Percentiles rank a stretch among this genome's conserved stretches.
Evolutionary conservation across 2,113 vertebrate species (phyloP).

Genomic region (Suncus etruscus): DNA sequence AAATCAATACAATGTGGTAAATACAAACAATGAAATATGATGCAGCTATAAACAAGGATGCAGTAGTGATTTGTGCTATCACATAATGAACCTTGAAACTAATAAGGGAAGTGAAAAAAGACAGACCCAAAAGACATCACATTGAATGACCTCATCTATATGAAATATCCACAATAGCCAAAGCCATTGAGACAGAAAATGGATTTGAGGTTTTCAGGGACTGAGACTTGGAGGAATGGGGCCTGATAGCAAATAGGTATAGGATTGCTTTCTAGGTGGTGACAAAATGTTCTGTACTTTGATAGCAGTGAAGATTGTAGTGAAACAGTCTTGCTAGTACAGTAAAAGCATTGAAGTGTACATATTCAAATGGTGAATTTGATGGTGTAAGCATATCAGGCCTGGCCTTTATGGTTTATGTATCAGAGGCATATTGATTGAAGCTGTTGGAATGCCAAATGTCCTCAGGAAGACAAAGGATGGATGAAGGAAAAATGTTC

Average conservation of each 20-base stretch:
- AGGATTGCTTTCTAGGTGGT: not conserved
- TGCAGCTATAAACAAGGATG: constrained; percentile 26
- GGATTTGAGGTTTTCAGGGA: not conserved
- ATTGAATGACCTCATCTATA: not conserved
- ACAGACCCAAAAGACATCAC: not conserved
- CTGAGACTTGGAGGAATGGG: not conserved
- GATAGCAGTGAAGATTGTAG: not conserved
- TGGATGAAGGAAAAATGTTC: not conserved
- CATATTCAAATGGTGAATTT: not conserved
- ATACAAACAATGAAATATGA: constrained; percentile 15
- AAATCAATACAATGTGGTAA: not conserved
- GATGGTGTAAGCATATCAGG: not conserved
- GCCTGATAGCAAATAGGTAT: not conserved
- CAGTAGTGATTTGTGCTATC: not conserved
- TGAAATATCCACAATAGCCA: not conserved
- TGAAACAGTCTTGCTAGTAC: constrained; percentile 9
- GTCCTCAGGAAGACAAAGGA: constrained; percentile 7
- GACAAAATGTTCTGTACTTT: not conserved
- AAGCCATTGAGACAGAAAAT: not conserved
- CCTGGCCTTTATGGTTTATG: not conserved
- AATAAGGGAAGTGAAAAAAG: not conserved
- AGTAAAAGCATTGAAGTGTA: not conserved
- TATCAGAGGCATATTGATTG: not conserved
- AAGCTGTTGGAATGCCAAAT: not conserved
- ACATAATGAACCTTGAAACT: constrained; percentile 16